Evolutionary conservation across 1,140 invertebrate species (phyloP), one percentile per base, ranked within the genome.

Genomic region (Odontomachus brunneus): DNA sequence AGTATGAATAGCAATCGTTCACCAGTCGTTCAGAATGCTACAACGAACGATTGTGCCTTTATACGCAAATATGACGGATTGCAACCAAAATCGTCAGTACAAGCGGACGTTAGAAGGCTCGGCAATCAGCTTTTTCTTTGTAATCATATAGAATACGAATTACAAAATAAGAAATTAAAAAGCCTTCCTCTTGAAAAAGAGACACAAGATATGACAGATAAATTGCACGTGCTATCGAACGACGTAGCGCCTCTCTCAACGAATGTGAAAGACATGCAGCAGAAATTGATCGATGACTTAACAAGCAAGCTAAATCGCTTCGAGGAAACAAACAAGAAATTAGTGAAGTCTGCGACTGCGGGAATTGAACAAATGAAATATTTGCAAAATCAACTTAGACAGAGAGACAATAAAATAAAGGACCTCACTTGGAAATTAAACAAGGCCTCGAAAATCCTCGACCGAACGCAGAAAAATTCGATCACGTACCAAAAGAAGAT

Each of bases 371-470:
- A 91, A 59, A 89, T 89, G 24, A 90, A 90, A 33, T 92, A 91
- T 69, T 73, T 91, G 0, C 90, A 92, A 55, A 88, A 88, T 24
- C 91, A 93, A 62, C 85, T 94, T 0, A 91, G 87, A 24, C 91
- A 89, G 71, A 85, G 89, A 38, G 92, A 94, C 49, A 92, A 91
- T 84, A 83, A 80, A 48, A 93, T 94, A 71, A 94, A 94, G 66
- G 93, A 93, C 19, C 82, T 94, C 2, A 94, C 93, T 14, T 93
- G 93, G 93, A 94, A 94, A 73, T 83, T 94, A 2, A 89, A 91
- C 0, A 94, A 94, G 49, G 93, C 92, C 11, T 92, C 93, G 0
- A 93, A 93, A 59, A 93, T 91, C 71, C 89, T 93, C 7, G 93
- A 94, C 19, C 88, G 93, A n/a, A 89, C 92, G 3, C 92, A 93